A percentile compares a stretch with the other conserved stretches of the same genome.
Conservation (phyloP, 2,797 vertebrate genomes). For the Chelidonichthys spinosus region DNA sequence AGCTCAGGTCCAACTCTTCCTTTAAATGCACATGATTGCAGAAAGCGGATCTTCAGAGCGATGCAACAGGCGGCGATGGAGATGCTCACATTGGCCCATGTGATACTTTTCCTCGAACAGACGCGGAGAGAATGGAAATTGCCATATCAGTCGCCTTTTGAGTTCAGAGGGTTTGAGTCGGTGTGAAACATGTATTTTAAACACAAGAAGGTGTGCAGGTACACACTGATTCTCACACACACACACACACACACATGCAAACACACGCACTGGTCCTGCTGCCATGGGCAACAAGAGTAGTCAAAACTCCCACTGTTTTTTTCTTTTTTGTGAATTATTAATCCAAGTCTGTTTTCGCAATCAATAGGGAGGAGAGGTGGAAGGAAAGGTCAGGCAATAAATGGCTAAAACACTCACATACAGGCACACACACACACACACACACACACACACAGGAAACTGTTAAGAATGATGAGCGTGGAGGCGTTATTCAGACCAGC, state of each 20-base stretch:
- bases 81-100: neutral
- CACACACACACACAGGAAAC: constrained; percentile 56
- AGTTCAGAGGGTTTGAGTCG: constrained; percentile 7
- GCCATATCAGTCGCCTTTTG: neutral
- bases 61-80: neutral
- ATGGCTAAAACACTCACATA: constrained; percentile 48
- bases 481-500: constrained; percentile 64
- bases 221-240: constrained; percentile 1
- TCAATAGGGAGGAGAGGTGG: constrained; percentile 59
- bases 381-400: constrained; percentile 69
- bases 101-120: neutral
- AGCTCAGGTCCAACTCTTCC: neutral
- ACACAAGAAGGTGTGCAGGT: neutral
- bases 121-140: neutral
- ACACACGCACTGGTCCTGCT: constrained; percentile 38
- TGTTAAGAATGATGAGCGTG: constrained; percentile 67
- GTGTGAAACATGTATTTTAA: constrained; percentile 21
- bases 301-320: constrained; percentile 58
- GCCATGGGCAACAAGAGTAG: constrained; percentile 64
- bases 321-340: constrained; percentile 62
- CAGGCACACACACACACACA: constrained; percentile 32
- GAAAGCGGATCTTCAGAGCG: neutral
- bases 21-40: neutral
- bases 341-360: constrained; percentile 66
- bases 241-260: constrained; percentile 8